Evolutionary conservation across 2,797 vertebrate genomes (phyloP).

Genomic region (Buphagus erythrorhynchus): DNA sequence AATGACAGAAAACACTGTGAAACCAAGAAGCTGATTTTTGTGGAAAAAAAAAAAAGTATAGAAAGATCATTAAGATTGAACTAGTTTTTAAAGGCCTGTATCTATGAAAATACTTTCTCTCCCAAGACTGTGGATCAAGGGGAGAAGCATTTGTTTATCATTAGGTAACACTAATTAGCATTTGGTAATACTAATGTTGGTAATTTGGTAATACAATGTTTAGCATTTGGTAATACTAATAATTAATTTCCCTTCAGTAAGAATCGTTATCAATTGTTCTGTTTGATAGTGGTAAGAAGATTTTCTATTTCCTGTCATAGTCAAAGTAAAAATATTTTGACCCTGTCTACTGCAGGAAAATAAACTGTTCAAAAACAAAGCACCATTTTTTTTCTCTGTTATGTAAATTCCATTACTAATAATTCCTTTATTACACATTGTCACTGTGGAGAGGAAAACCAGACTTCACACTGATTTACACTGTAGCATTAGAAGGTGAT

Average conservation of each 20-base stretch:
- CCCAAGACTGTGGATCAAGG: not conserved
- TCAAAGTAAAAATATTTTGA: not conserved
- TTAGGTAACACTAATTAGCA: too few relatives aligned
- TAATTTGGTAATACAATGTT: too few relatives aligned
- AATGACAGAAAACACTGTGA: not conserved
- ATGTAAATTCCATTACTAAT: not conserved
- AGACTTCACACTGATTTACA: not conserved
- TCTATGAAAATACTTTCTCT: not conserved
- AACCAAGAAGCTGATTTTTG: not conserved
- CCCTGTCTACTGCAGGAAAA: not conserved
- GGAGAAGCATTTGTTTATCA: not conserved
- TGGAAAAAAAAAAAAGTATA: rapidly evolving
- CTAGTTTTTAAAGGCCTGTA: not conserved
- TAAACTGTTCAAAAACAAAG: not conserved
- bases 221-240: not conserved
- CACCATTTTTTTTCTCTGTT: not conserved
- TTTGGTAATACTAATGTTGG: too few relatives aligned
- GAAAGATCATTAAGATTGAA: not conserved
- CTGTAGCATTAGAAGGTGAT: not conserved
- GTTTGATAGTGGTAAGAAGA: not conserved
- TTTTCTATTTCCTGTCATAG: not conserved
- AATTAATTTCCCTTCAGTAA: not conserved
- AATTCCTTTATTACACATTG: not conserved
- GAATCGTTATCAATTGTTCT: not conserved
- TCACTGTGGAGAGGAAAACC: not conserved